Conservation (phyloP, 2,797 vertebrate genomes). For the Clarias pachynema region DNA sequence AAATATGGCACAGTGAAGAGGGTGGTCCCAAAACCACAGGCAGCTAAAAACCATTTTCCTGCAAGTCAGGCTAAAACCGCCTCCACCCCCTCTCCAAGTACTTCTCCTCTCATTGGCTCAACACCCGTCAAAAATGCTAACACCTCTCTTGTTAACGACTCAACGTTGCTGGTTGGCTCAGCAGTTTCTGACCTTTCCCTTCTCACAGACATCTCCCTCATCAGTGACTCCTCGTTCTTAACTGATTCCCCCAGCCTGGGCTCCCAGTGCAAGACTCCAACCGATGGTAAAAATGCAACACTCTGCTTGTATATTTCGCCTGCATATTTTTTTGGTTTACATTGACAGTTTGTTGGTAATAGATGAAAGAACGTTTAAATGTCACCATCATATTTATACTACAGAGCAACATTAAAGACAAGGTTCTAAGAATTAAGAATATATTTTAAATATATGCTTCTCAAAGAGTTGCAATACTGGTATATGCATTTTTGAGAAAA, state of each 20-base stretch:
- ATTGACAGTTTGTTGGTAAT: not conserved
- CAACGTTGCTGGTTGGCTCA: conserved; percentile 43
- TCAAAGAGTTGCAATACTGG: not conserved
- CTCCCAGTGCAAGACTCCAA: conserved; percentile 45
- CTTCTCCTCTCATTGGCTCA: conserved; percentile 37
- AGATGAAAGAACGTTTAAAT: not conserved
- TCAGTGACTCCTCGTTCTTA: conserved; percentile 42
- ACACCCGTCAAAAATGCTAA: conserved; percentile 33
- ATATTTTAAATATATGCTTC: not conserved
- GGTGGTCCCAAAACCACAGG: conserved; percentile 25
- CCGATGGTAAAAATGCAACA: conserved; percentile 41
- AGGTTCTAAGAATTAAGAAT: not conserved
- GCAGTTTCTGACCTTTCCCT: conserved; percentile 47
- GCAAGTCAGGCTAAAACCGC: conserved; percentile 35
- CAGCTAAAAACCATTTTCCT: not conserved
- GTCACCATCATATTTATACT: not conserved
- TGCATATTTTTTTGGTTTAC: not conserved
- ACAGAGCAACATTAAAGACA: not conserved
- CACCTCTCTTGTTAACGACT: conserved; percentile 30
- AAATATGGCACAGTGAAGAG: conserved; percentile 60
- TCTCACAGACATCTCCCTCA: conserved; percentile 42
- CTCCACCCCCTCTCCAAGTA: conserved; percentile 19
- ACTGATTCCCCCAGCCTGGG: conserved; percentile 41
- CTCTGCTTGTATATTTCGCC: not conserved
- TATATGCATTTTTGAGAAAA: not conserved